phyloP scores from a whole-genome alignment of 2,888 invertebrate genomes.

The Camponotus fellah region DNA sequence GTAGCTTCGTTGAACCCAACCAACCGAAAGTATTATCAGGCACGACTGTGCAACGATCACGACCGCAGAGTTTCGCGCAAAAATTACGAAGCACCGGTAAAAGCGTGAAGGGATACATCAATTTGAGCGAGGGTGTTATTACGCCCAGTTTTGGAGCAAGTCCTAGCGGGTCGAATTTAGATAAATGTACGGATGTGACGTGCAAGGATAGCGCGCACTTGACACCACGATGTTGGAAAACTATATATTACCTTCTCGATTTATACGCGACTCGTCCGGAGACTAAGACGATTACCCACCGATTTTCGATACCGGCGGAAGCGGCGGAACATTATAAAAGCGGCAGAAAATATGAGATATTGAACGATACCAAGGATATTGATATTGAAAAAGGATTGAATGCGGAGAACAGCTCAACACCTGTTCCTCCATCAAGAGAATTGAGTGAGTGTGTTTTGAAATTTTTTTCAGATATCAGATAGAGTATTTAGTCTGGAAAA shows the following conservation, averaged over 20 bases:
- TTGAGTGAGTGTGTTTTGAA: conserved; percentile 80
- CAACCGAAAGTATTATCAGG: conserved; percentile 86
- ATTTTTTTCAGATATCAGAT: too few relatives aligned
- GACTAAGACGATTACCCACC: conserved; percentile 95
- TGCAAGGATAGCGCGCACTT: conserved; percentile 84
- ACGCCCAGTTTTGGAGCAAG: conserved; percentile 90
- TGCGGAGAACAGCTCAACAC: conserved; percentile 85
- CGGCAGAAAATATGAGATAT: conserved; percentile 88
- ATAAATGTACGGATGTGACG: conserved; percentile 87
- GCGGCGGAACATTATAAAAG: conserved; percentile 90
- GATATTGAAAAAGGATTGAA: conserved; percentile 87
- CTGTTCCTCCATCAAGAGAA: conserved; percentile 84
- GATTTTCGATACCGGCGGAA: conserved; percentile 91
- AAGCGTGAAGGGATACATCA: conserved; percentile 95
- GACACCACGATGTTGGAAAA: conserved; percentile 97
- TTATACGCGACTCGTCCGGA: conserved; percentile 98
- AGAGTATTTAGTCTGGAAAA: too few relatives aligned
- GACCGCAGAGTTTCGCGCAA: conserved; percentile 96
- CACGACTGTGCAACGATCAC: conserved; percentile 87
- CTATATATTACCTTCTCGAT: conserved; percentile 96
- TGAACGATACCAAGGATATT: conserved; percentile 88
- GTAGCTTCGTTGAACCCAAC: conserved; percentile 77
- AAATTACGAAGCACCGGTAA: conserved; percentile 94
- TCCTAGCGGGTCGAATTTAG: conserved; percentile 88
- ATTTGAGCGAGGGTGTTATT: conserved; percentile 91